Evolutionary conservation across 2,797 vertebrate genomes (phyloP).

Genomic region (Champsocephalus esox): DNA sequence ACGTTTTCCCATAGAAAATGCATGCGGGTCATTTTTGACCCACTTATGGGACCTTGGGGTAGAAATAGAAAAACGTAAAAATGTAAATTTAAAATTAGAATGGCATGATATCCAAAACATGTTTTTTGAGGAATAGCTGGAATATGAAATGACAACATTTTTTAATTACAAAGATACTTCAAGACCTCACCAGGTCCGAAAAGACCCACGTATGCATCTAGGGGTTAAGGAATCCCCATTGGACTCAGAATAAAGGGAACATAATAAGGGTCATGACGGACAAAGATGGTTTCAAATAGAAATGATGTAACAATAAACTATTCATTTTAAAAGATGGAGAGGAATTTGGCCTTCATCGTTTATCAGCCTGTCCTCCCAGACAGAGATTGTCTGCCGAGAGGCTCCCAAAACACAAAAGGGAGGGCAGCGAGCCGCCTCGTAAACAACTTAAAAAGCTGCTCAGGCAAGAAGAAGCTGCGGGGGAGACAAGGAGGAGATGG

Average conservation of each 20-base stretch:
- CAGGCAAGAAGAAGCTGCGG: constrained; percentile 39
- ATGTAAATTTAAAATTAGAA: no score
- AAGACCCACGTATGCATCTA: no score
- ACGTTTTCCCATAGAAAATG: no score
- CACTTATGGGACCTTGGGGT: no score
- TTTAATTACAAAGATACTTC: no score
- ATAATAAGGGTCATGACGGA: background rate
- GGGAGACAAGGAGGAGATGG: background rate
- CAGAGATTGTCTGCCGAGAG: background rate
- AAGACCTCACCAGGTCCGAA: no score
- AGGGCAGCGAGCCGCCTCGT: constrained; percentile 40
- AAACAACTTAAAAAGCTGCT: constrained; percentile 58
- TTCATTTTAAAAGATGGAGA: constrained; percentile 2
- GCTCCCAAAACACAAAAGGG: constrained; percentile 29
- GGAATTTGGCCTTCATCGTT: background rate
- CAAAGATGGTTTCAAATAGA: background rate
- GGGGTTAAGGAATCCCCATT: background rate
- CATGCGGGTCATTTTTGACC: no score
- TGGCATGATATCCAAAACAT: no score
- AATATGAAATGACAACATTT: no score
- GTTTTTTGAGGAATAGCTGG: no score
- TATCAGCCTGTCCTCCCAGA: background rate
- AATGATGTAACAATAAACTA: background rate
- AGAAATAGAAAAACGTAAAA: no score
- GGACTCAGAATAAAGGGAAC: background rate